phyloP scores from a whole-genome alignment of 2,888 invertebrate species.

The Parnassius orleans region DNA sequence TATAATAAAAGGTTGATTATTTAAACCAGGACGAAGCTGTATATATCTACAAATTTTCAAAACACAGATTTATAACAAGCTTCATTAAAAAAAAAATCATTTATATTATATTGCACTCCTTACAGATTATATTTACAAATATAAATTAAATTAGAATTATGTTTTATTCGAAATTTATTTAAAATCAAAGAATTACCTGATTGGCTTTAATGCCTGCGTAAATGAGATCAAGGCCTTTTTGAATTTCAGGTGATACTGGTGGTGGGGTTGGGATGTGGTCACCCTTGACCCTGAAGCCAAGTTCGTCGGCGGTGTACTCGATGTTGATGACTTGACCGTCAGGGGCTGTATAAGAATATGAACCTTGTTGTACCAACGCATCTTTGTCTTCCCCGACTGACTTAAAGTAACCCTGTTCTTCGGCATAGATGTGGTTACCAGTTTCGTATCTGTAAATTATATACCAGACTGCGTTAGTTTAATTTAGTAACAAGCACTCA shows the following conservation, averaged over 20 bases:
- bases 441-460: constrained; percentile 86
- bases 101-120: no score
- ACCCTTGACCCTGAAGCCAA: constrained; percentile 89
- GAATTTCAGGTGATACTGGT: constrained; percentile 91
- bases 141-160: no score
- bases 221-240: constrained; percentile 92
- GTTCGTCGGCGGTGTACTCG: constrained; percentile 90
- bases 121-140: no score
- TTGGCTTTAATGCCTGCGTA: constrained; percentile 88
- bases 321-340: constrained; percentile 88
- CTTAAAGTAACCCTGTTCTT: constrained; percentile 89
- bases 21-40: no score
- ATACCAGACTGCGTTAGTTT: no score
- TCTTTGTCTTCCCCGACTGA: constrained; percentile 82
- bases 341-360: constrained; percentile 89
- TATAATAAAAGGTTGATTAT: no score
- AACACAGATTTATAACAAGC: no score
- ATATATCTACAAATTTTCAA: no score
- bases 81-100: no score
- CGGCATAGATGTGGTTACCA: constrained; percentile 89
- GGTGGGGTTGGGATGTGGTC: constrained; percentile 93
- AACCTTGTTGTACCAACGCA: constrained; percentile 88
- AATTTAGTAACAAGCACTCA: no score
- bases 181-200: constrained; percentile 43
- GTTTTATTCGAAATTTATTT: no score